Evolutionary conservation across 2,797 vertebrate species (phyloP), one percentile per base, ranked within the genome.

Genomic region (Smutsia gigantea): DNA sequence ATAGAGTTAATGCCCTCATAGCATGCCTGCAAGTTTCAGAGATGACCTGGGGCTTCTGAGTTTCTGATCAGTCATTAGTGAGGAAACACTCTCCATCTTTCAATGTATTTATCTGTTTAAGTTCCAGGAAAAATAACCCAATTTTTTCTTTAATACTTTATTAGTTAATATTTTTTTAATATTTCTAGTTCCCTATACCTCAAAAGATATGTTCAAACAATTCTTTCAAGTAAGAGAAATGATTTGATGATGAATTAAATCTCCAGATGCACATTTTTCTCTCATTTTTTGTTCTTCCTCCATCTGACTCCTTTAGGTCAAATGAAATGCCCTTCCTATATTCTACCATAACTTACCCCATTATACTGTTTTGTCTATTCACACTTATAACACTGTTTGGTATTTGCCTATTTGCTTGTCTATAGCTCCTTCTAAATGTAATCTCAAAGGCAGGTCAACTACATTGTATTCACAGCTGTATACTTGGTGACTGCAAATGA

Each of bases 121-220:
- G 68, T 91, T 87, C 6, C 31, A 88, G 69, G 66, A 49, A 74
- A 87, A 93, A 59, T 31, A 93, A 8, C 11, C 2, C 9, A 77
- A 11, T 8, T 55, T 72, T 87, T 46, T 46, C 46, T 46, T 46
- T 46, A 46, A 46, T 46, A 46, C 11, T 46, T 46, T 46, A 46
- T 46, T 46, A 46, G 46, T 46, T 46, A 46, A 46, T 46, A 46
- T 46, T 46, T 90, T 92, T 74, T 75, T 81, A 88, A 66, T 88
- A 85, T 63, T 61, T 61, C 8, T 82, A 66, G 27, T 18, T 82
- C 31, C n/a, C 13, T 90, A 19, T 42, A 59, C 21, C 29, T 87
- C 37, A 66, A 87, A 96, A 90, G 49, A 86, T 75, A 74, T 23
- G 57, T 69, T 95, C 37, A 64, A 31, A 90, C 39, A 96, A 46